A percentile compares a stretch with the other conserved stretches of the same genome.
Evolutionary conservation across 2,888 invertebrate genomes (phyloP).

Genomic region (Rotaria magnacalcarata): DNA sequence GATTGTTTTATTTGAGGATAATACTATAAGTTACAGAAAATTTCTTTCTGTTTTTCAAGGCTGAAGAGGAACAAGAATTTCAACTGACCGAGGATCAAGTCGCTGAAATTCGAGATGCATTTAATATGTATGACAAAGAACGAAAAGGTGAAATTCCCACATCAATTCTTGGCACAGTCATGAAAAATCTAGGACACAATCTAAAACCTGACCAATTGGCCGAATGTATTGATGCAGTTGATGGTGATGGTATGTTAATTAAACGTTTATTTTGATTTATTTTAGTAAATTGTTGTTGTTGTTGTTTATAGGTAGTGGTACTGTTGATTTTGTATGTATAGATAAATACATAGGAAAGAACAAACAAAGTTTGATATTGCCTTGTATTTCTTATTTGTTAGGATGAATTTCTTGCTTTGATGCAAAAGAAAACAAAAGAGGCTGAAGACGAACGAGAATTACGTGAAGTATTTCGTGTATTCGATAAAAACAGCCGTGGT

Average conservation of each 20-base stretch:
- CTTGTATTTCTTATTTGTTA: background rate
- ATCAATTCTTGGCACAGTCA: constrained; percentile 44
- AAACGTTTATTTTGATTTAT: background rate
- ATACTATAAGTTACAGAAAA: background rate
- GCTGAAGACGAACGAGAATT: constrained; percentile 47
- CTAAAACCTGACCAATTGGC: constrained; percentile 45
- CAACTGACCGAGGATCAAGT: constrained; percentile 40
- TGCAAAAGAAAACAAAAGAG: constrained; percentile 47
- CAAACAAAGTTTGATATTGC: background rate
- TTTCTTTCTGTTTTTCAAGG: background rate
- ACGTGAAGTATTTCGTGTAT: constrained; percentile 47
- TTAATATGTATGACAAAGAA: constrained; percentile 45
- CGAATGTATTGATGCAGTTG: constrained; percentile 47
- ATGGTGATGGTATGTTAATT: constrained; percentile 44
- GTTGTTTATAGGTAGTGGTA: constrained; percentile 40
- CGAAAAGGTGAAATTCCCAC: constrained; percentile 45
- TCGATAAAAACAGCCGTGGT: constrained; percentile 47
- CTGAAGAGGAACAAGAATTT: constrained; percentile 46
- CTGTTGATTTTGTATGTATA: constrained; percentile 44
- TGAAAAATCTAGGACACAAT: constrained; percentile 47
- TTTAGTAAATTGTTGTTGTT: background rate
- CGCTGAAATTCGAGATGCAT: constrained; percentile 42
- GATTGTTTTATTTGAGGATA: background rate
- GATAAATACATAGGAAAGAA: background rate
- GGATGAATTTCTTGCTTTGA: constrained; percentile 46